phyloP scores from a whole-genome alignment of 2,888 invertebrate genomes.

The Rhorus exstirpatorius region DNA sequence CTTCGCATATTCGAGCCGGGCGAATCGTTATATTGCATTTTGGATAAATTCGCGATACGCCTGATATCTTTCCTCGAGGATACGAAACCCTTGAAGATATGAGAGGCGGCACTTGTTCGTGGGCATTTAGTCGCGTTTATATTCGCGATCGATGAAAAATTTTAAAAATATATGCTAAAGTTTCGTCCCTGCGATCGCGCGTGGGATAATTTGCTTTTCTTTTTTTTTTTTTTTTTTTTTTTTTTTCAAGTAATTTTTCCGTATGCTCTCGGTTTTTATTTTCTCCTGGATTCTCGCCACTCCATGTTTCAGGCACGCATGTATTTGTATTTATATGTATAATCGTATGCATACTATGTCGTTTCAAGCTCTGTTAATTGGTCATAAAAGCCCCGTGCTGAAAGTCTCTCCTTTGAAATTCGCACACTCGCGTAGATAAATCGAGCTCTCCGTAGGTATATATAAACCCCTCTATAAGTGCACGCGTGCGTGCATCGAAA shows the following conservation, averaged over 20 bases:
- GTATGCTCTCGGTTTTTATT: no score
- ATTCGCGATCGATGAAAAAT: no score
- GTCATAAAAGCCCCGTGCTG: slow-evolving; percentile 76
- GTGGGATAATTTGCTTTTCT: no score
- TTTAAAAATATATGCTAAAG: no score
- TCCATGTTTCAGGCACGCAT: neutral
- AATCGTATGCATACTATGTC: slow-evolving; percentile 37
- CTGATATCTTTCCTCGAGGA: no score
- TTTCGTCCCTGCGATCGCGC: no score
- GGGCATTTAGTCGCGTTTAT: no score
- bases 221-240: no score
- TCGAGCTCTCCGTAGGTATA: slow-evolving; percentile 35
- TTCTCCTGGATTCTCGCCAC: neutral
- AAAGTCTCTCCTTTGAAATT: slow-evolving; percentile 54
- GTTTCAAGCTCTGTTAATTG: slow-evolving; percentile 78
- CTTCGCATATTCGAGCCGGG: neutral
- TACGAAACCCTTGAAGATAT: no score
- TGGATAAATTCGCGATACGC: no score
- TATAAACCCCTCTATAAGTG: slow-evolving; percentile 1
- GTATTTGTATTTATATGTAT: neutral
- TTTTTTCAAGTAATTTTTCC: no score
- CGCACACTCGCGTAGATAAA: slow-evolving; percentile 37
- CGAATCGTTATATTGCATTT: slow-evolving; percentile 1
- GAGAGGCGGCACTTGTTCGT: no score
- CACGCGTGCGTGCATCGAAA: slow-evolving; percentile 26